Conservation (phyloP, 2,797 vertebrate species). For the Phoeniculus purpureus region DNA sequence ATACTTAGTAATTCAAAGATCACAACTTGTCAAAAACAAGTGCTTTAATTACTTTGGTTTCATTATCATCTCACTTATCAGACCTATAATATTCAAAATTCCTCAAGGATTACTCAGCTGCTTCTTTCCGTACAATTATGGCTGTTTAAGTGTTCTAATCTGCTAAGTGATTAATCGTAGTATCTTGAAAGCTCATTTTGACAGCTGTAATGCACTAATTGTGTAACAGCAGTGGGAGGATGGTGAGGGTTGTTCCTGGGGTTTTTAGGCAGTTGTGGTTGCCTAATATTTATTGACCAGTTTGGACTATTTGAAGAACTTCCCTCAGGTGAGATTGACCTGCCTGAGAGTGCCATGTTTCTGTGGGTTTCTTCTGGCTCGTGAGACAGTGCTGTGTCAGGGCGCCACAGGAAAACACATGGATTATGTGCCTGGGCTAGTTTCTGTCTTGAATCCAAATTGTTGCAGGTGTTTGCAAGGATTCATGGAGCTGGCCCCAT, state of each 20-base stretch:
- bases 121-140: background rate
- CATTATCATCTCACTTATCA: conserved; percentile 15
- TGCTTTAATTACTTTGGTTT: conserved; percentile 2
- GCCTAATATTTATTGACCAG: background rate
- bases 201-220: background rate
- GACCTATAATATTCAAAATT: background rate
- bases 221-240: background rate
- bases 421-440: rapidly evolving
- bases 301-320: background rate
- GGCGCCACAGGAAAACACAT: background rate
- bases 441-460: background rate
- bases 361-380: background rate
- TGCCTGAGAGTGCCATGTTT: background rate
- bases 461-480: background rate
- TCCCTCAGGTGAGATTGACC: background rate
- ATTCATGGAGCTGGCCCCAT: background rate
- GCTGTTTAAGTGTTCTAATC: background rate
- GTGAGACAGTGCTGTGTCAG: rapidly evolving
- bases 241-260: background rate
- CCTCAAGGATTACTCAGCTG: background rate
- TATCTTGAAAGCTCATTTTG: conserved; percentile 4
- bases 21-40: background rate
- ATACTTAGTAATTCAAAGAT: conserved; percentile 3
- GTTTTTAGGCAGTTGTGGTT: background rate
- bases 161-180: conserved; percentile 5